Base-by-base conservation (phyloP, 2,113 vertebrate species). In the Phrynocephalus versicolor region DNA sequence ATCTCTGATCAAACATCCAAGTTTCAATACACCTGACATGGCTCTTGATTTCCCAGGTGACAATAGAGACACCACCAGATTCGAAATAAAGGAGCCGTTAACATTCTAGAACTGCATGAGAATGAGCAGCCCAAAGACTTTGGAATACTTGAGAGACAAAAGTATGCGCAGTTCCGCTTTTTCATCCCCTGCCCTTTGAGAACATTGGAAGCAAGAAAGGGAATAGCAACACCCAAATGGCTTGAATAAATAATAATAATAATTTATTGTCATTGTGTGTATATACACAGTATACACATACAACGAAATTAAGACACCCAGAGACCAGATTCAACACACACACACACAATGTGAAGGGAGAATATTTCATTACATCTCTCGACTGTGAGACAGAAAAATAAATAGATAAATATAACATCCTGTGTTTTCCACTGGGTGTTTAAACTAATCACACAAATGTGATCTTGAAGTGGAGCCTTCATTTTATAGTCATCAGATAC, bases 31-130 rank as follows among this genome's bases (percentile, higher is more conserved):
- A 35, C 92, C 57, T 71, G 88, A 85, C 33, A 82, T 0, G 30
- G 83, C 41, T 85, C 84, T 90, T 92, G 89, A 93, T 94, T 94
- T 95, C 94, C 92, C 92, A 86, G 58, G 91, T 39, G 93, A 85
- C 88, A 33, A n/a, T 73, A 21, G 77, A 87, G 91, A 86, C n/a
- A 39, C 39, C 33, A 72, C 62, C 85, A 60, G 89, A 83, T 89
- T 93, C 88, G 86, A 88, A 85, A 93, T 88, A 88, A 92, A 87
- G n/a, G 81, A 87, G 35, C 81, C 30, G 62, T 70, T 86, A 88
- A 81, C 39, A 78, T 30, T 27, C 84, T 81, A 62, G 84, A 85
- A 55, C 1, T 67, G 91, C 69, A 88, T 92, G 82, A 70, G 80
- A 94, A 91, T 92, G 75, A 92, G 78, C 81, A 89, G 81, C n/a